Base-by-base conservation (phyloP, 2,797 vertebrate species). In the Dendrocincla tyrannina region DNA sequence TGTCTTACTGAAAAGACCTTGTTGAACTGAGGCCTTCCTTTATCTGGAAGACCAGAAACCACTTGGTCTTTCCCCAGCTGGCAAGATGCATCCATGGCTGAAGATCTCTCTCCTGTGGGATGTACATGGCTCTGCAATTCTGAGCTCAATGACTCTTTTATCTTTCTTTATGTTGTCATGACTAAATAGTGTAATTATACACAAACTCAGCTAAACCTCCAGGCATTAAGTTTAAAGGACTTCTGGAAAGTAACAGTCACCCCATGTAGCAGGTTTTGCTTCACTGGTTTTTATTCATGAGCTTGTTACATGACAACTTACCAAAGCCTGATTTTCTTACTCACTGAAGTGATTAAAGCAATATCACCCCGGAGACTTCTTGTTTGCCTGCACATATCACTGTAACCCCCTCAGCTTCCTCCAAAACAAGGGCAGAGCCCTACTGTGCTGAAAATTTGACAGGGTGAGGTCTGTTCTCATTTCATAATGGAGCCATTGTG, bases 301-400 rank as follows among this genome's bases (percentile, higher is more conserved):
- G 44, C 33, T 74, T 0, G 0, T 68, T 77, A 25, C 5, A 17
- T 42, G 63, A 89, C 68, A 95, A 91, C 76, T 78, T 74, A 46
- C 46, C 24, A 6, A 49, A 28, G 46, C 50, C 47, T 52, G 62
- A 47, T 88, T 95, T 53, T 89, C 79, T 63, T 94, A 75, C 58
- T 76, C 42, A 30, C 49, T 86, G 79, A 92, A 16, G 9, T 91
- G 93, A 94, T 78, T 88, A 91, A 95, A 95, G 46, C 55, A 86
- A 1, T 55, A 79, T 81, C 56, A 89, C 68, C 35, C 64, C 11
- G 1, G 68, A 68, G 86, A 55, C 37, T 35, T 77, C 46, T 74
- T 66, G 23, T 75, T 94, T 69, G 63, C n/a, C 55, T 87, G 50
- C 24, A 46, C 7, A 1, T 77, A 33, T 33, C 72, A 53, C 47